Evolutionary conservation across 2,113 vertebrate genomes (phyloP).

Genomic region (Serranochromis macrocephalus): DNA sequence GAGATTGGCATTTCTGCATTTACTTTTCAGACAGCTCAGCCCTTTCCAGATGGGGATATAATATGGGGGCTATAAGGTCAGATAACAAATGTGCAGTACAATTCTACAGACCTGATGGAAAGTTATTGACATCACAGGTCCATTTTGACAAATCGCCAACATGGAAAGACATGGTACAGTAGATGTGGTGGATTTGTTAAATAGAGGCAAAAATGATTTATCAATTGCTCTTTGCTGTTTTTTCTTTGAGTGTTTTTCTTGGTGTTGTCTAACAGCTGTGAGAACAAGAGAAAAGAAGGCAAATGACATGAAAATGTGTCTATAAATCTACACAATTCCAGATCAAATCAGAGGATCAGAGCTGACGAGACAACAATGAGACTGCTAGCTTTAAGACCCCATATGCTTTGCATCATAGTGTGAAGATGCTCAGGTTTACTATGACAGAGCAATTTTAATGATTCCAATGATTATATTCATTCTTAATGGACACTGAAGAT

Average conservation of each 20-base stretch:
- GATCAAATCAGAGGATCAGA: constrained; percentile 8
- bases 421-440: not conserved
- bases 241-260: not conserved
- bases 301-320: not conserved
- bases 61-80: not conserved
- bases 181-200: not conserved
- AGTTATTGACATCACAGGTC: not conserved
- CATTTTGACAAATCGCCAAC: not conserved
- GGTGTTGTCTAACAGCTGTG: not conserved
- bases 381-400: not conserved
- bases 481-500: not conserved
- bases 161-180: not conserved
- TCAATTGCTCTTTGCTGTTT: not conserved
- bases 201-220: not conserved
- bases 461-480: not conserved
- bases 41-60: not conserved
- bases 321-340: constrained; percentile 4
- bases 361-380: not conserved
- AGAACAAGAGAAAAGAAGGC: not conserved
- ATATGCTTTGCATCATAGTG: constrained; percentile 46
- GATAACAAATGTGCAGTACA: not conserved
- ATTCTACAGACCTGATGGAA: not conserved
- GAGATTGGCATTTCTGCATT: not conserved
- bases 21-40: not conserved
- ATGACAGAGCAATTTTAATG: not conserved